Percentiles rank a stretch among this genome's conserved stretches.
Evolutionary conservation across 1,140 invertebrate genomes (phyloP).

Genomic region (Bombus pascuorum): DNA sequence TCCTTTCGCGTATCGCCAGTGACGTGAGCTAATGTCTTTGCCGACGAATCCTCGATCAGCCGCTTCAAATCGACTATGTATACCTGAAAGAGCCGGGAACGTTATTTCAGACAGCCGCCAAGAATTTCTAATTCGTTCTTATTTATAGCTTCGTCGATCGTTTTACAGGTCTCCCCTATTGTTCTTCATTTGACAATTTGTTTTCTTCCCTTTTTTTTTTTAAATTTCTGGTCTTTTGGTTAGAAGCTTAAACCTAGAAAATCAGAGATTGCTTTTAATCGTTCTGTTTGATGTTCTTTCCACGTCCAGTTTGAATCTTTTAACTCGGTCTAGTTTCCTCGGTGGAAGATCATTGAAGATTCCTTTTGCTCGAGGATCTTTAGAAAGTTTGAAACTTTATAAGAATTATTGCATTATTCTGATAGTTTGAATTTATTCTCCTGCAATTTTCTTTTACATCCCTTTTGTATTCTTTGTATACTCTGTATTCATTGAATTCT

Average conservation of each 20-base stretch:
- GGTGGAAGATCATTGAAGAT: neutral
- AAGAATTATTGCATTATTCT: no score
- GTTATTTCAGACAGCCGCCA: neutral
- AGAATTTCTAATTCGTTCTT: neutral
- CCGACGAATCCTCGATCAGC: slow-evolving; percentile 8
- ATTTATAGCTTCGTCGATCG: neutral
- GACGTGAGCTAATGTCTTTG: no score
- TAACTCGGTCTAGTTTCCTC: neutral
- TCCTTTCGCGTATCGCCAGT: neutral
- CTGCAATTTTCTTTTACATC: neutral
- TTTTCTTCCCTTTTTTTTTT: neutral
- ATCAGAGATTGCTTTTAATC: neutral
- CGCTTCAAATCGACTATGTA: slow-evolving; percentile 4
- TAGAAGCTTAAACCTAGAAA: neutral
- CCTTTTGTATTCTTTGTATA: neutral
- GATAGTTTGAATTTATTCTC: no score
- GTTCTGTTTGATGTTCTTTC: neutral
- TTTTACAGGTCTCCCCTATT: neutral
- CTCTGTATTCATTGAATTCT: neutral
- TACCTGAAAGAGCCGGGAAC: neutral
- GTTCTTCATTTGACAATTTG: neutral
- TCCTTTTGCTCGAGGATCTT: neutral
- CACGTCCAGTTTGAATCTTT: neutral
- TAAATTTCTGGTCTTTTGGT: neutral
- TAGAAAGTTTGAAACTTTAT: neutral